Conservation (phyloP, 2,113 vertebrate genomes). For the Crotalus viridis region DNA sequence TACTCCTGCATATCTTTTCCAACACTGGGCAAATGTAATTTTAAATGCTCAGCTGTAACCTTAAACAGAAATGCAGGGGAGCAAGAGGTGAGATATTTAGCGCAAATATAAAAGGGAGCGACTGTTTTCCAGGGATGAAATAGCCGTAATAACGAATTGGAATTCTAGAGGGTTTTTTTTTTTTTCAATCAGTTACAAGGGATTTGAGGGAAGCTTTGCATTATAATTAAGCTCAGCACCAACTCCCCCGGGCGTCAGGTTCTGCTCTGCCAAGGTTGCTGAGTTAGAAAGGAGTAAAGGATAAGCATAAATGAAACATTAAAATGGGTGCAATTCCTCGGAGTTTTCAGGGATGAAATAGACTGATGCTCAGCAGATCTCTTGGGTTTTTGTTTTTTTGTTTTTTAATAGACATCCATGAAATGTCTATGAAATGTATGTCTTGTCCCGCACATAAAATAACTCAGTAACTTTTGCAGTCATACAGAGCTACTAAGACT, state of each 20-base stretch:
- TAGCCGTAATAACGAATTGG: constrained; percentile 18
- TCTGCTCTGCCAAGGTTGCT: background rate
- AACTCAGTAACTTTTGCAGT: background rate
- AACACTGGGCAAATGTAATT: constrained; percentile 33
- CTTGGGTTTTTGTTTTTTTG: background rate
- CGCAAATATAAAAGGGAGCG: constrained; percentile 25
- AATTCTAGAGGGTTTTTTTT: background rate
- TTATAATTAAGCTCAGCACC: constrained; percentile 15
- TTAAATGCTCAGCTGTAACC: constrained; percentile 32
- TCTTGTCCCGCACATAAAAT: background rate
- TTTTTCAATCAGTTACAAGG: constrained; percentile 15
- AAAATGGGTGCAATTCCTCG: background rate
- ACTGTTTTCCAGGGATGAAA: background rate
- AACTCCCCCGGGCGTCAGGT: background rate
- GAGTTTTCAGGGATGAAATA: background rate
- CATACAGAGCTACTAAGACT: background rate
- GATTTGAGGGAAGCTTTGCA: background rate
- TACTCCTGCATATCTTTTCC: constrained; percentile 29
- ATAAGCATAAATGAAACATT: background rate
- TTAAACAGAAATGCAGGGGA: background rate
- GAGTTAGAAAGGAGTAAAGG: background rate
- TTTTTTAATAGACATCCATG: background rate
- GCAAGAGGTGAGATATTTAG: constrained; percentile 33
- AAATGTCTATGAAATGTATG: background rate
- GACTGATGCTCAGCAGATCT: background rate